Percentiles rank a stretch among this genome's conserved stretches.
Conservation (phyloP, 1,140 invertebrate genomes). For the Papilio aristodemus region DNA sequence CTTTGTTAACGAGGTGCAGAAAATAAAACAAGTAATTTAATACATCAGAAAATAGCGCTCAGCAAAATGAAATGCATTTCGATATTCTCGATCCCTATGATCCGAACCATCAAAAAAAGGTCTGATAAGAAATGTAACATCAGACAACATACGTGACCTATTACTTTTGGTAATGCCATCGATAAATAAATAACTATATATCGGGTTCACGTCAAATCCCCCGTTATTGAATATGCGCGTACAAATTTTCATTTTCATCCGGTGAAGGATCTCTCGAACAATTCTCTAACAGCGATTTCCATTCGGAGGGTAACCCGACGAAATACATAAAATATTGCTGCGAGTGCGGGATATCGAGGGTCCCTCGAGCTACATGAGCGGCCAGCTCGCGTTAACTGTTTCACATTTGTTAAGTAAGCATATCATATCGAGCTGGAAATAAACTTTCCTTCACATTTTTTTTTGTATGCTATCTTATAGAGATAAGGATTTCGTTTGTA, state of each 20-base stretch:
- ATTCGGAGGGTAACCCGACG: slow-evolving; percentile 33
- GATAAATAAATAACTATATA: slow-evolving; percentile 27
- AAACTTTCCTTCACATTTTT: slow-evolving; percentile 9
- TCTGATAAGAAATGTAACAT: neutral
- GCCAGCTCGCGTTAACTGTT: slow-evolving; percentile 9
- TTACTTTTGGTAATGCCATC: slow-evolving; percentile 5
- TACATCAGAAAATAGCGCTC: no score
- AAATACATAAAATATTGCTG: slow-evolving; percentile 39
- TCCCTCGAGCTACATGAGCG: slow-evolving; percentile 30
- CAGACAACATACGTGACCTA: slow-evolving; percentile 8
- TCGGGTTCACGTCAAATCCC: slow-evolving; percentile 24
- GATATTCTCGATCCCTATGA: no score
- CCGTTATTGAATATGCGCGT: slow-evolving; percentile 29
- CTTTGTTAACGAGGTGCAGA: no score
- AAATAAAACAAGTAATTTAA: no score
- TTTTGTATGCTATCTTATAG: neutral
- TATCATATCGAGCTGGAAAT: slow-evolving; percentile 17
- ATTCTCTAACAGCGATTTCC: slow-evolving; percentile 39
- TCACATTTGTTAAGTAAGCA: slow-evolving; percentile 21
- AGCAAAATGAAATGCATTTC: no score
- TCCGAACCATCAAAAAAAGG: neutral
- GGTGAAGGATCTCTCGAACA: slow-evolving; percentile 32
- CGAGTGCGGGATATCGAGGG: slow-evolving; percentile 29
- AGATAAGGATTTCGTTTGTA: no score
- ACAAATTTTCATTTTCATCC: slow-evolving; percentile 39